Conservation (phyloP, 1,140 invertebrate genomes). For the Schmidtea mediterranea region DNA sequence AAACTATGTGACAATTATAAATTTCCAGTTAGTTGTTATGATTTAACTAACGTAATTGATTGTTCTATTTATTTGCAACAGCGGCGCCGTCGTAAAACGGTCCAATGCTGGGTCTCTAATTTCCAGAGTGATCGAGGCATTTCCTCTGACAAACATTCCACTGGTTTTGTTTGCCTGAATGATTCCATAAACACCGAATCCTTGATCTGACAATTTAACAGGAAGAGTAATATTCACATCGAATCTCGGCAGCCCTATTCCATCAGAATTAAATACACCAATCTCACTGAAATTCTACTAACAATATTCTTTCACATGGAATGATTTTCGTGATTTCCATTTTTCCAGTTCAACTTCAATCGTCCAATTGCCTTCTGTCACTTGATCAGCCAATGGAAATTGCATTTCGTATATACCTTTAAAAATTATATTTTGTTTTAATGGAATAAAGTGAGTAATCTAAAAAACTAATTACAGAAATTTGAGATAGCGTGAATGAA, state of each 20-base stretch:
- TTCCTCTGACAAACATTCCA: conserved; percentile 34
- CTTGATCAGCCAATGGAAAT: conserved; percentile 64
- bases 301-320: conserved; percentile 73
- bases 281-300: conserved; percentile 31
- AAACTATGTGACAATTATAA: conserved; percentile 30
- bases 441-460: too few relatives aligned
- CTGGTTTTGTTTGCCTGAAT: conserved; percentile 50
- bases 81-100: not conserved
- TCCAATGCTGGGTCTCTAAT: conserved; percentile 1
- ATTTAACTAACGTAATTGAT: not conserved
- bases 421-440: too few relatives aligned
- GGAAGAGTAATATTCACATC: conserved; percentile 79
- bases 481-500: too few relatives aligned
- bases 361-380: conserved; percentile 64
- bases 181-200: conserved; percentile 47
- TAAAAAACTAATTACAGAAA: too few relatives aligned
- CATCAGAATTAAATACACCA: conserved; percentile 10
- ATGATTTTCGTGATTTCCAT: conserved; percentile 38
- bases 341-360: conserved; percentile 31
- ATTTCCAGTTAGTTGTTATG: not conserved
- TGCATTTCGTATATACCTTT: conserved; percentile 59
- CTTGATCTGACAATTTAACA: conserved; percentile 59
- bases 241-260: conserved; percentile 27
- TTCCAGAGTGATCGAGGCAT: conserved; percentile 47
- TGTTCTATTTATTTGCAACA: not conserved